Base-by-base conservation (phyloP, 1,140 invertebrate species). In the Mamestra configurata region DNA sequence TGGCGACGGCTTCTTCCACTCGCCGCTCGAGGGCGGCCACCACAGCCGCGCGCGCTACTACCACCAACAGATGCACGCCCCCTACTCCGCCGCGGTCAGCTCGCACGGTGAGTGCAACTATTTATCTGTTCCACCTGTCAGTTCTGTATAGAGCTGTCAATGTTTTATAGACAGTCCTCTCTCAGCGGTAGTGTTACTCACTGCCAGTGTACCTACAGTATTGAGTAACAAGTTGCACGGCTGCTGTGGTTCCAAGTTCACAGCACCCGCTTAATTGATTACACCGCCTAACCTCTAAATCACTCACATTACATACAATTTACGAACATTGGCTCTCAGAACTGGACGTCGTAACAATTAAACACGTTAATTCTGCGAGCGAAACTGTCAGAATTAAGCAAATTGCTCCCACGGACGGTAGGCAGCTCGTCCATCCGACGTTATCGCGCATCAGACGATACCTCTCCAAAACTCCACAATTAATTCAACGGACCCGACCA, bases 21-120 rank as follows among this genome's bases (percentile, higher is more conserved):
- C 94, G 73, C 92, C 95, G 84, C 90, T 95, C 68, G 94, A 95
- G 86, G 94, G 94, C 88, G 92, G 92, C 18, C 95, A 95, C 84
- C 94, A 95, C 86, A 94, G 93, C 82, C 90, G 94, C 85, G 93
- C 94, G 71, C 89, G 94, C 66, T 95, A 95, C 91, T 95, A 95
- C 91, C 94, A 95, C 81, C 95, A 95, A 83, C 94, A 95, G 61
- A 94, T 95, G 92, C 95, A 95, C 83, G 93, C 92, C 82, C 93
- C 95, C 82, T 95, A 95, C 83, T 95, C 95, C 49, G 84, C 95
- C 37, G 92, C 94, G 37, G 94, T 95, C 82, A 88, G 91, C 59
- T 94, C 94, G 75, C 95, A 95, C 81, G 94, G 95, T 95, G 83
- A 94, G 93, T 85, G 27, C 15, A 11, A 51, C 27, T 43, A 43